Base-by-base conservation (phyloP, 2,888 invertebrate species). In the Resseliella maxima region DNA sequence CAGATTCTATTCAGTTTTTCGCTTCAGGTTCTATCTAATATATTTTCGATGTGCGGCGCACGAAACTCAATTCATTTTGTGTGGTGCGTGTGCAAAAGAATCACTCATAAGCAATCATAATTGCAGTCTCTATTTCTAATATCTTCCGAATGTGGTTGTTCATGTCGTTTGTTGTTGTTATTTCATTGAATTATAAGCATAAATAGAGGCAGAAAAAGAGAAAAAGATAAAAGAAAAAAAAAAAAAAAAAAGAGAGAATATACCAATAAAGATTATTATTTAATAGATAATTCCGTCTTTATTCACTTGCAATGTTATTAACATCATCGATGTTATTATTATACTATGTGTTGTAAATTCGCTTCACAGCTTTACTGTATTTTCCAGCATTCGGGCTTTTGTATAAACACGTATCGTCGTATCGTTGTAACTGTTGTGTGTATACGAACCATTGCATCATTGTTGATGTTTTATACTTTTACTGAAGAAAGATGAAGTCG, bases 381-480 rank as follows among this genome's bases (percentile, higher is more conserved):
- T n/a, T n/a, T n/a, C n/a, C 24, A 50, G 50, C 24, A 15, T 24
- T 24, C 24, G 24, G n/a, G n/a, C 24, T n/a, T n/a, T 24, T 59
- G 24, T 3, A 59, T 24, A 24, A 2, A 24, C 24, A 24, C 59
- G 59, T 24, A 24, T 41, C 24, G 6, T 24, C 10, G 50, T 21
- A 50, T 2, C 50, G 21, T 21, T 50, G 18, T 72, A 35, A 31
- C 31, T 72, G 72, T 72, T 10, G 2, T 6, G 12, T 72, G 31
- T 31, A 72, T 38, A 38, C 38, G 83, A 83, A 31, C n/a, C 38
- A 83, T 83, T 83, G 83, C 83, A 83, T 83, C 83, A 83, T 83
- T 83, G 38, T n/a, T 72, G 59, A 59, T 59, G 15, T 18, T 31
- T 31, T 72, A 72, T 72, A 72, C 72, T 72, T 72, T 72, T 72